These are phyloP conservation scores for Dynastes maya DNA, from an alignment of 2,888 invertebrate species.

Conservation along the genomic window DNA sequence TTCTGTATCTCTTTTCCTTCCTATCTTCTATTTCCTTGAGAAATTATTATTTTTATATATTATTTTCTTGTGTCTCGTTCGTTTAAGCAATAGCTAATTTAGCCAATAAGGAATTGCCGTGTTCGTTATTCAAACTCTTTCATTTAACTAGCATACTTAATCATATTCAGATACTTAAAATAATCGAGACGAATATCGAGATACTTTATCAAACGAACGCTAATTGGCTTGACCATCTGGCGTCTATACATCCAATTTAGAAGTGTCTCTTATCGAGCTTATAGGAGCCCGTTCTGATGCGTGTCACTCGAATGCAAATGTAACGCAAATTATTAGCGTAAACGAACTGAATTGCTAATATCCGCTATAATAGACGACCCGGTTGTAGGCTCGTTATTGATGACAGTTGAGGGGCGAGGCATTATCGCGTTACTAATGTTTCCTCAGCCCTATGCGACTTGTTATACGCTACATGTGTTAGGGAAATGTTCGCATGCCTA, in stretches of 20 bases:
- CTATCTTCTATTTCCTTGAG: too few relatives aligned
- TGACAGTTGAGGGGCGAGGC: conserved; percentile 24
- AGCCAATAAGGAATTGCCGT: too few relatives aligned
- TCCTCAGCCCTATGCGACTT: conserved; percentile 11
- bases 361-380: conserved; percentile 22
- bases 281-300: background rate
- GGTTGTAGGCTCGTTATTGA: conserved; percentile 28
- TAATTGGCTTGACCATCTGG: conserved; percentile 15
- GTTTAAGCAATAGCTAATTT: too few relatives aligned
- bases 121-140: too few relatives aligned
- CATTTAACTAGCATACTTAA: too few relatives aligned
- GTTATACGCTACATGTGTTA: background rate
- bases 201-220: background rate
- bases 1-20: too few relatives aligned
- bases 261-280: conserved; percentile 2
- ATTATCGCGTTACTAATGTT: conserved; percentile 36
- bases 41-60: too few relatives aligned
- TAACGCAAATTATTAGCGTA: conserved; percentile 28
- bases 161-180: background rate
- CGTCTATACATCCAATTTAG: conserved; percentile 8
- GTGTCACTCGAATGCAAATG: conserved; percentile 23
- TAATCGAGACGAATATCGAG: background rate
- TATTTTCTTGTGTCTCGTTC: too few relatives aligned
- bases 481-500: too few relatives aligned
- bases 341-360: conserved; percentile 35